These are phyloP conservation scores for Tragelaphus strepsiceros DNA, from an alignment of 2,113 vertebrate species.

Conservation along the genomic window DNA sequence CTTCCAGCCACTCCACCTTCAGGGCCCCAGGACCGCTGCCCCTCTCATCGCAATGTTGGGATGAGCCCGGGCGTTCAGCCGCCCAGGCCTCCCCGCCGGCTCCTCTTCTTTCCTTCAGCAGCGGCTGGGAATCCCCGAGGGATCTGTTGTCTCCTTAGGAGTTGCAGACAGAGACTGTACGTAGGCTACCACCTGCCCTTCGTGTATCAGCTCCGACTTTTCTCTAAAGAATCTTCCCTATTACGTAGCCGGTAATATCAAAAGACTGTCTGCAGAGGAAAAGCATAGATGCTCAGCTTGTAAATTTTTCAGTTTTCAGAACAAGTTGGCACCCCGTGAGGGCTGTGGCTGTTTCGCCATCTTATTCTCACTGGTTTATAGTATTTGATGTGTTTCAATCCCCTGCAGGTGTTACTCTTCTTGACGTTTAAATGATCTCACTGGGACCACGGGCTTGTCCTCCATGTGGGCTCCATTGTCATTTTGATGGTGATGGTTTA, in stretches of 20 bases:
- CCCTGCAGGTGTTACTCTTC: accelerated
- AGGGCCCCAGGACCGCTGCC: accelerated
- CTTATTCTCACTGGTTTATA: background rate
- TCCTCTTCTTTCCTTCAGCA: accelerated
- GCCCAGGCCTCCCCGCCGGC: accelerated
- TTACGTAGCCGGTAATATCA: accelerated
- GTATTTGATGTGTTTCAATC: background rate
- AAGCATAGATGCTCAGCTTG: accelerated
- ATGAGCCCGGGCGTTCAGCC: accelerated
- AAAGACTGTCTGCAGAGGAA: no score
- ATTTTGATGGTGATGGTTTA: background rate
- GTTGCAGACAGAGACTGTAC: accelerated
- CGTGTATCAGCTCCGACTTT: accelerated
- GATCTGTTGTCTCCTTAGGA: accelerated
- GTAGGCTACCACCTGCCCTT: accelerated
- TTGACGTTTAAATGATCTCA: accelerated
- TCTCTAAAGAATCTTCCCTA: accelerated
- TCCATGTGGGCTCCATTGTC: accelerated
- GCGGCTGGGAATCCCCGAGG: accelerated
- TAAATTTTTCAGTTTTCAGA: accelerated
- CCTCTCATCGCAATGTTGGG: accelerated
- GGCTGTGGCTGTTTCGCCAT: accelerated
- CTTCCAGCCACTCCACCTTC: accelerated
- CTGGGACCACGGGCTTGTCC: accelerated
- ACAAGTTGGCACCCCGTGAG: accelerated